Evolutionary conservation across 2,888 invertebrate genomes (phyloP), one percentile per base, ranked within the genome.

Genomic region (Aspidiotus rigidus): DNA sequence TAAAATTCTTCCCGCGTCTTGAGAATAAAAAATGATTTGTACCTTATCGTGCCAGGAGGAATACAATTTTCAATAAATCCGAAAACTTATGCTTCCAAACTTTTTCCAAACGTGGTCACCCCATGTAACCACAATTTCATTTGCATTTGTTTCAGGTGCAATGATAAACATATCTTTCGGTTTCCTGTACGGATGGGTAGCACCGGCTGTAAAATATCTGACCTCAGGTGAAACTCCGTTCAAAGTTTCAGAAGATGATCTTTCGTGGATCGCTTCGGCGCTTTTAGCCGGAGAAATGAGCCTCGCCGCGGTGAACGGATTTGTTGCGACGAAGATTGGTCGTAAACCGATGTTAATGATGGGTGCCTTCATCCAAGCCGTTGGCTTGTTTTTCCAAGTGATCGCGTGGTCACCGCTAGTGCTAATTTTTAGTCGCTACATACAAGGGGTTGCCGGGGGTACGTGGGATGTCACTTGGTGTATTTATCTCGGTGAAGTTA

Each of bases 371-470:
- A 11, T 49, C 3, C 49, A 13, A 7, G 40, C 54, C 7, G 7
- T 69, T 10, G 42, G 39, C n/a, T 69, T 61, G 69, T 40, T 54
- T 2, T 13, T 59, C 17, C 28, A 59, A n/a, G 10, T 54, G 15
- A 40, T 69, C 42, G 60, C 49, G 41, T 53, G 42, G 40, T 61
- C 60, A 3, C 40, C 49, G 39, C 16, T 40, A 7, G 53, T 72
- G 2, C 62, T 74, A 9, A 73, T 72, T 44, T n/a, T 69, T 6
- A 67, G 71, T n/a, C 66, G 74, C 7, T 70, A 72, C 16, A 44
- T 73, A 9, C 72, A 74, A 69, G 74, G 74, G 9, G 54, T 73
- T 10, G 71, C 74, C 3, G 72, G 73, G 72, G 74, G 74, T 0
- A 71, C 72, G 17, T 72, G 72, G 9, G 73, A 73, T 49, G 73